Evolutionary conservation across 2,888 invertebrate species (phyloP), one percentile per base, ranked within the genome.

Genomic region (Zaprionus bogoriensis): DNA sequence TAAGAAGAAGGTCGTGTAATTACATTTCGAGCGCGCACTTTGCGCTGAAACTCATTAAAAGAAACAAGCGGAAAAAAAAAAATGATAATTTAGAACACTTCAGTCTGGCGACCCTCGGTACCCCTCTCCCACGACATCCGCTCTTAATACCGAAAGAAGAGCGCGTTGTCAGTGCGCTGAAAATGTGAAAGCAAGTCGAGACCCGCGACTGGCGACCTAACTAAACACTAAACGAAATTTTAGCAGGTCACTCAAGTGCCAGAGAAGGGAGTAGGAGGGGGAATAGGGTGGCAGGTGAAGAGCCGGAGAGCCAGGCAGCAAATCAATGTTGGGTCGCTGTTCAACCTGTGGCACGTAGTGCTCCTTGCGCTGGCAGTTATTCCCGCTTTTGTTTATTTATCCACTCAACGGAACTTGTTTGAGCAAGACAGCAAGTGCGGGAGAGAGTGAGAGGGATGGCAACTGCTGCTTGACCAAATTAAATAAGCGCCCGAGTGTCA

Each of bases 211-310:
- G 14, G 32, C 32, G 69, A 78, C 78, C 84, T 77, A 74, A 72
- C 81, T 78, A 76, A 76, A 81, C 69, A 84, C 81, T 81, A 63
- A 74, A 67, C 63, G 74, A 76, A 80, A 76, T 82, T 81, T 75
- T 67, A 65, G 67, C 39, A 75, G 76, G 74, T 73, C 76, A 84
- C 69, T 78, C 63, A 54, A 71, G 67, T 32, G 71, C 17, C 14
- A 14, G 17, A 22, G 9, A 17, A 25, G 10, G 22, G 10, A 14
- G 1, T 4, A n/a, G 17, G 44, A 25, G 22, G 22, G 50, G 27
- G 10, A 27, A 10, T 27, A 10, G 3, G 10, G 27, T 27, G 17
- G 19, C 41, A 19, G 44, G 32, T 1, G 10, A 12, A n/a, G n/a
- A n/a, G n/a, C n/a, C n/a, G 32, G 39, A 19, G 41, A 41, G 22